Percentiles rank a stretch among this genome's conserved stretches.
These are phyloP conservation scores for Anisognathus igniventris DNA, from an alignment of 2,797 vertebrate genomes.

Conservation along the genomic window DNA sequence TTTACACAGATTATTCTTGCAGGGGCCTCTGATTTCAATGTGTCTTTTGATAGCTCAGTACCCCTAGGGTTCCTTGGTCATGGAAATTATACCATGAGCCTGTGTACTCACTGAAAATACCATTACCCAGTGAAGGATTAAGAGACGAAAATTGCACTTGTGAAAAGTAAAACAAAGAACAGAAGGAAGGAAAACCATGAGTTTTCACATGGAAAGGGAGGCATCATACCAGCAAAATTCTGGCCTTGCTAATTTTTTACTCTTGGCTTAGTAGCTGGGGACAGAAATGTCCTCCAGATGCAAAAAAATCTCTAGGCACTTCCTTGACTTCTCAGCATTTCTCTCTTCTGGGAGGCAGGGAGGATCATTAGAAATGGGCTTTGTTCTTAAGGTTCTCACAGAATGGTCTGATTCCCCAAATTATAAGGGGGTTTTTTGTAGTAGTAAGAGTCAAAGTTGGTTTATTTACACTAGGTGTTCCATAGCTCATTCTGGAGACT, in stretches of 20 bases:
- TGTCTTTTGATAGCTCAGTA: neutral
- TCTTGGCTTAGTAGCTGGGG: neutral
- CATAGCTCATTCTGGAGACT: neutral
- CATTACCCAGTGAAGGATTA: neutral
- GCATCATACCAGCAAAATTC: neutral
- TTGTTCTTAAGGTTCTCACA: neutral
- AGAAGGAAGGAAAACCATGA: neutral
- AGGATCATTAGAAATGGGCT: neutral
- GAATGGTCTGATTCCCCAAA: neutral
- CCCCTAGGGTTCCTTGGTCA: neutral
- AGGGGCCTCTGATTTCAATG: neutral
- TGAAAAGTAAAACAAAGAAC: neutral
- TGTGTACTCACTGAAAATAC: neutral
- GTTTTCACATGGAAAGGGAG: neutral
- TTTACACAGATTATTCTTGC: neutral
- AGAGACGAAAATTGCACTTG: neutral
- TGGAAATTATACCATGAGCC: neutral
- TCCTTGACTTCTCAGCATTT: neutral
- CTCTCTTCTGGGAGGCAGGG: neutral
- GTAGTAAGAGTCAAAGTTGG: neutral
- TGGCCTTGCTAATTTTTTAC: neutral
- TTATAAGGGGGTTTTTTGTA: neutral
- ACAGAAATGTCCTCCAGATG: neutral
- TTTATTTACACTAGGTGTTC: neutral
- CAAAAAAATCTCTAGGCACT: neutral